These are phyloP conservation scores for Ophion costatus DNA, from an alignment of 2,888 invertebrate species.

Conservation along the genomic window DNA sequence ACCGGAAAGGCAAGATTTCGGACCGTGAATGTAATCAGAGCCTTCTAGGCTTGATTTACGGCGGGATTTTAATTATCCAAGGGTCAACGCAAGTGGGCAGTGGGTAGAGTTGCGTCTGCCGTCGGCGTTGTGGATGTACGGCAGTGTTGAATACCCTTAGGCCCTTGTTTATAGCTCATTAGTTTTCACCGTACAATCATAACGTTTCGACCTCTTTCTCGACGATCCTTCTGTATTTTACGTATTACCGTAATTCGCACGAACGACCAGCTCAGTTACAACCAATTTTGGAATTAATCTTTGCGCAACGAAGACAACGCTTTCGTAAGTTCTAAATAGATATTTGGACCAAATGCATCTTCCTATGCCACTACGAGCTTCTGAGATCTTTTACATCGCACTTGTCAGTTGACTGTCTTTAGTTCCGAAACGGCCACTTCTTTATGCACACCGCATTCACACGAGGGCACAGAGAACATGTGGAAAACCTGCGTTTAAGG, in stretches of 20 bases:
- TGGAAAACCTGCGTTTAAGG: too few species aligned
- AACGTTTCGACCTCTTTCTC: conserved; percentile 8
- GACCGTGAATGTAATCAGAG: conserved; percentile 72
- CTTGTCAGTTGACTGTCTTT: too few species aligned
- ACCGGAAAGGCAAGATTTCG: conserved; percentile 58
- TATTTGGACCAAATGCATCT: too few species aligned
- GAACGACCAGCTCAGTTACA: conserved; percentile 6
- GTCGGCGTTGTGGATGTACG: conserved; percentile 30
- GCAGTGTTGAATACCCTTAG: conserved; percentile 32
- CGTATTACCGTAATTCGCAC: conserved; percentile 14
- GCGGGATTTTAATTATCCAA: conserved; percentile 80
- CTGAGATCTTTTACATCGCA: too few species aligned
- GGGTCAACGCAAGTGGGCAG: conserved; percentile 75
- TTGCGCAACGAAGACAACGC: not conserved
- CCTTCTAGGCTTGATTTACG: conserved; percentile 79
- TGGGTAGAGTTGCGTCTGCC: conserved; percentile 58
- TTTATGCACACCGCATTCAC: too few species aligned
- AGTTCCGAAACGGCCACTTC: too few species aligned
- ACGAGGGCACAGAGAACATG: too few species aligned
- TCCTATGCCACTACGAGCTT: too few species aligned
- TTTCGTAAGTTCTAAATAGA: not conserved
- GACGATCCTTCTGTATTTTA: conserved; percentile 21
- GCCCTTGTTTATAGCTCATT: conserved; percentile 80
- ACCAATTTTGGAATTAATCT: conserved; percentile 11
- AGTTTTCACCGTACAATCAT: conserved; percentile 61